Base-by-base conservation (phyloP, 2,888 invertebrate species). In the Xanthia icteritia region DNA sequence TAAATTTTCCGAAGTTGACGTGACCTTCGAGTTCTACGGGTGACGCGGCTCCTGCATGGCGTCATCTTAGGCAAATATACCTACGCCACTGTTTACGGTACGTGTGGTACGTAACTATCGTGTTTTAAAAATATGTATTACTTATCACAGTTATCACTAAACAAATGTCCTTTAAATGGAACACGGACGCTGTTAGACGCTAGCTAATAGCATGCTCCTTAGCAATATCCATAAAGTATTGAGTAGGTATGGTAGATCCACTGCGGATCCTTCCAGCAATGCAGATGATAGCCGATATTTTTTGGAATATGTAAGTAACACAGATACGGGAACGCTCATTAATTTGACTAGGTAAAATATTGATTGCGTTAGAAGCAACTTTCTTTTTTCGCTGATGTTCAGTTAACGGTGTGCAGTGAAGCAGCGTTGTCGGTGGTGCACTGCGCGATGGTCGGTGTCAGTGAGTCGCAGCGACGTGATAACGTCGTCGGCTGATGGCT, bases 21-120 rank as follows among this genome's bases (percentile, higher is more conserved):
- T 89, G 93, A 92, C 95, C 95, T 95, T 95, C 94, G 90, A 87
- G 90, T 90, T 90, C 89, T 82, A 89, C 84, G 82, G 91, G 89
- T 92, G 94, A 93, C 92, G 92, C 87, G 89, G 79, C 84, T 84
- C 82, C 90, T 89, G 90, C 89, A 86, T 84, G 92, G 90, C 93
- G 93, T 93, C 93, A 94, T 91, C 90, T 88, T 90, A 81, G 76
- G 88, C 88, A 92, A 93, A 92, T 89, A 90, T 77, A 83, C 51
- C 42, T 76, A 89, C 84, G 86, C 86, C 74, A 82, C 80, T 86
- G 90, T 90, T 91, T 91, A 90, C 90, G 81, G 86, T 90, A 73
- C 15, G 61, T 58, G 77, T 39, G 36, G 60, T 65, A 71, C 56
- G 39, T 73, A 39, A 83, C 83, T 82, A 76, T 75, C 58, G 58